These are phyloP conservation scores for Cancer borealis DNA, from an alignment of 2,888 invertebrate species.

Conservation along the genomic window DNA sequence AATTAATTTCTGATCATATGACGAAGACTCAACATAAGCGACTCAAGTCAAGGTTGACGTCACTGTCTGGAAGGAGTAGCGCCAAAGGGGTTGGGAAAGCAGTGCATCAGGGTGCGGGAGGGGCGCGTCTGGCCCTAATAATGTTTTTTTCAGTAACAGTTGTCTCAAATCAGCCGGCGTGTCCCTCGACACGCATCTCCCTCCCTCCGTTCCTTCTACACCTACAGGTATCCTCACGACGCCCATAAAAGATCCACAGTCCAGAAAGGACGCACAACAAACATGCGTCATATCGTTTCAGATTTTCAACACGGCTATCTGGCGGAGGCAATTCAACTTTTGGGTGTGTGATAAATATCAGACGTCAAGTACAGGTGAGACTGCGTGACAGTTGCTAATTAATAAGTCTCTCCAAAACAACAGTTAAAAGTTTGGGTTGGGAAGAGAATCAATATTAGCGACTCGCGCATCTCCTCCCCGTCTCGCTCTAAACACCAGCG, in stretches of 20 bases:
- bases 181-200: not conserved
- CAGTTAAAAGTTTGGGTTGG: not conserved
- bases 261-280: not conserved
- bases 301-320: not conserved
- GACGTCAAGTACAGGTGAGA: not conserved
- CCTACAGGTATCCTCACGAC: not conserved
- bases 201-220: not conserved
- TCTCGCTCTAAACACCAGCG: not conserved
- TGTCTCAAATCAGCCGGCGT: not conserved
- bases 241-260: not conserved
- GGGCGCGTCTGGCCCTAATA: not conserved
- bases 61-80: not conserved
- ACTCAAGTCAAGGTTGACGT: not conserved
- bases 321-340: slow-evolving; percentile 21
- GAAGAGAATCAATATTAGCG: slow-evolving; percentile 8
- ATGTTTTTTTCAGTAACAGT: not conserved
- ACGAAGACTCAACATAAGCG: not conserved
- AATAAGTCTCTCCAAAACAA: slow-evolving; percentile 42
- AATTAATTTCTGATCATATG: not conserved
- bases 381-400: slow-evolving; percentile 15
- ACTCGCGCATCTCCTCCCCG: slow-evolving; percentile 38
- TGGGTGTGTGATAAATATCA: not conserved
- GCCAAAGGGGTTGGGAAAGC: not conserved
- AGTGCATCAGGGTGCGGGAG: not conserved
- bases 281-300: not conserved